Conservation (phyloP, 2,888 invertebrate genomes). For the Agapostemon virescens region DNA sequence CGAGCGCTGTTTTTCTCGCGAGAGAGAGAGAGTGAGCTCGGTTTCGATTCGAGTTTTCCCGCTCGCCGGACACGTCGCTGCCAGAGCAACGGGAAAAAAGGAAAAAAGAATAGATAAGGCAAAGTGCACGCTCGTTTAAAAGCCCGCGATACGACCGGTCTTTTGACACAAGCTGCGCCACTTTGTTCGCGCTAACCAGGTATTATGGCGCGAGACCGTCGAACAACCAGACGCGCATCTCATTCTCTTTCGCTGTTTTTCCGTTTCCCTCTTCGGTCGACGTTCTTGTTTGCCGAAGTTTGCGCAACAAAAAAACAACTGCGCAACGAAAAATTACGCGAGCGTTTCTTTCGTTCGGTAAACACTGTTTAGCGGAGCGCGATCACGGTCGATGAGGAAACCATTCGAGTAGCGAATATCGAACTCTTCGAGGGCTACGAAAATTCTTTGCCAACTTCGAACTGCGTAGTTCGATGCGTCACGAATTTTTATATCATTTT, state of each 20-base stretch:
- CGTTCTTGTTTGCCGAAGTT: background rate
- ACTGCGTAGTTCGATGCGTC: too few species aligned
- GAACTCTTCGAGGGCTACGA: too few species aligned
- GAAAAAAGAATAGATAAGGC: constrained; percentile 33
- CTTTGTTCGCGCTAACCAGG: constrained; percentile 53
- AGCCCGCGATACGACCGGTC: constrained; percentile 23
- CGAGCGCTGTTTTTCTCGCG: background rate
- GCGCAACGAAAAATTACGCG: too few species aligned
- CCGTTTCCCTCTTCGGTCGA: background rate
- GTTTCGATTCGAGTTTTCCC: constrained; percentile 30
- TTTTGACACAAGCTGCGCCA: constrained; percentile 33
- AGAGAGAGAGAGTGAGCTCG: background rate
- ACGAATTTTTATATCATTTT: too few species aligned
- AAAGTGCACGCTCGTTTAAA: constrained; percentile 46
- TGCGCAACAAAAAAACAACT: too few species aligned
- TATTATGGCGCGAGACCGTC: constrained; percentile 38
- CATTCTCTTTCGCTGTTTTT: background rate
- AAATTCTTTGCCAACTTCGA: too few species aligned
- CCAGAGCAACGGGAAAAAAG: background rate
- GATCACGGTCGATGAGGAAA: too few species aligned
- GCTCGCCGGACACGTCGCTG: background rate
- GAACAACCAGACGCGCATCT: background rate
- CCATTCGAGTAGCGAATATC: too few species aligned
- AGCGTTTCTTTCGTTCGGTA: too few species aligned
- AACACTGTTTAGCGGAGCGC: too few species aligned